Conservation (phyloP, 1,140 invertebrate genomes). For the Steinernema feltiae region DNA sequence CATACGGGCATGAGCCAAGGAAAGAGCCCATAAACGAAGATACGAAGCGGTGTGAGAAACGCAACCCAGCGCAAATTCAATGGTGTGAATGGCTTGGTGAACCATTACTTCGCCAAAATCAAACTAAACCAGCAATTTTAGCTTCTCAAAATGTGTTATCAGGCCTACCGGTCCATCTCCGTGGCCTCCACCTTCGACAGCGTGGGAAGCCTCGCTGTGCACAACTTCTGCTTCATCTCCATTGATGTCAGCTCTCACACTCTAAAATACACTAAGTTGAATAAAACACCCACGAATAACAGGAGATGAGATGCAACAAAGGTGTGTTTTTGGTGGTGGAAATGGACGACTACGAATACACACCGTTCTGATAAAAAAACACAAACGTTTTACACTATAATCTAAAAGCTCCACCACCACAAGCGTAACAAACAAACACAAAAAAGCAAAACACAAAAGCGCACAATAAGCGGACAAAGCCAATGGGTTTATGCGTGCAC, state of each 20-base stretch:
- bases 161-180: slow-evolving; percentile 34
- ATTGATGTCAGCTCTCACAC: slow-evolving; percentile 53
- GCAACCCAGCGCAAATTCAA: slow-evolving; percentile 90
- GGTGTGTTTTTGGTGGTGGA: not conserved
- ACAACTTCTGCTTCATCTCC: slow-evolving; percentile 54
- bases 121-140: slow-evolving; percentile 60
- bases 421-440: not conserved
- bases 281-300: slow-evolving; percentile 24
- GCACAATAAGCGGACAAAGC: not conserved
- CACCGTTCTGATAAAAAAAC: no score
- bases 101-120: slow-evolving; percentile 80
- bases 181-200: slow-evolving; percentile 31
- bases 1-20: slow-evolving; percentile 87
- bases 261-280: slow-evolving; percentile 39
- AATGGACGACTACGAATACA: no score
- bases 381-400: not conserved
- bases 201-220: slow-evolving; percentile 32
- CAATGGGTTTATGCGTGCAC: not conserved
- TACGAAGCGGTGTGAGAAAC: slow-evolving; percentile 94
- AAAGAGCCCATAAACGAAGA: slow-evolving; percentile 88
- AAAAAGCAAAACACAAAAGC: not conserved
- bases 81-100: slow-evolving; percentile 87
- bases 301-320: slow-evolving; percentile 1
- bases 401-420: not conserved
- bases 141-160: not conserved